phyloP scores from a whole-genome alignment of 2,797 vertebrate species.

The Euthynnus affinis region DNA sequence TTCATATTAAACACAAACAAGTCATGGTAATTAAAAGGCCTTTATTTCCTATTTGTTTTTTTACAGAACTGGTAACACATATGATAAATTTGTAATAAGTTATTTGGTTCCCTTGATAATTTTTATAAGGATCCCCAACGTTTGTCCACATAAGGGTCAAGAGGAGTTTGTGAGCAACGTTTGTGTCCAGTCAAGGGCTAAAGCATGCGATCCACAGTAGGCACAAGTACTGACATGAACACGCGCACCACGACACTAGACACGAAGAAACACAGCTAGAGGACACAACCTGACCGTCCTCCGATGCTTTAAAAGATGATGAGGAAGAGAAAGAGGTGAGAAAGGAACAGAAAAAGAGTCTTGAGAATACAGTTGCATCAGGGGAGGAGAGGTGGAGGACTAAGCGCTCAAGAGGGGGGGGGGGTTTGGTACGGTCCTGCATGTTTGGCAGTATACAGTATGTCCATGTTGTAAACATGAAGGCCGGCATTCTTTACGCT shows the following conservation, averaged over 20 bases:
- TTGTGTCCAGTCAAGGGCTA: slow-evolving; percentile 88
- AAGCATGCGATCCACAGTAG: slow-evolving; percentile 90
- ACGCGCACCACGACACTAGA: slow-evolving; percentile 88
- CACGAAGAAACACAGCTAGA: slow-evolving; percentile 85
- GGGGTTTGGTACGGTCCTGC: slow-evolving; percentile 73
- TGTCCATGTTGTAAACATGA: slow-evolving; percentile 83
- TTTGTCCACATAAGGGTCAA: slow-evolving; percentile 84
- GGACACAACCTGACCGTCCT: slow-evolving; percentile 82
- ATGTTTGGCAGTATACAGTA: slow-evolving; percentile 81
- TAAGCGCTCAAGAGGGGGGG: slow-evolving; percentile 59
- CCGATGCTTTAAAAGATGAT: slow-evolving; percentile 78
- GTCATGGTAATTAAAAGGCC: slow-evolving; percentile 87
- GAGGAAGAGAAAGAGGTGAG: slow-evolving; percentile 65
- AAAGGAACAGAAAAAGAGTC: slow-evolving; percentile 54
- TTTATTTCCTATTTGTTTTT: slow-evolving; percentile 89
- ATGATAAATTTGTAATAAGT: slow-evolving; percentile 89
- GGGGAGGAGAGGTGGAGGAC: slow-evolving; percentile 71
- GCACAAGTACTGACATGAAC: slow-evolving; percentile 89
- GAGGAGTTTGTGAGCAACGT: slow-evolving; percentile 87
- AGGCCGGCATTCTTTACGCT: slow-evolving; percentile 72
- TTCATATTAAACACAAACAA: slow-evolving; percentile 65
- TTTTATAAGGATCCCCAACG: slow-evolving; percentile 85
- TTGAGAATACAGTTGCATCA: slow-evolving; percentile 70
- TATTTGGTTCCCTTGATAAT: slow-evolving; percentile 89
- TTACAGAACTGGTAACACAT: slow-evolving; percentile 90